Conservation (phyloP, 64 coral and sea anemone genomes). For the Cladopsammia gracilis region DNA sequence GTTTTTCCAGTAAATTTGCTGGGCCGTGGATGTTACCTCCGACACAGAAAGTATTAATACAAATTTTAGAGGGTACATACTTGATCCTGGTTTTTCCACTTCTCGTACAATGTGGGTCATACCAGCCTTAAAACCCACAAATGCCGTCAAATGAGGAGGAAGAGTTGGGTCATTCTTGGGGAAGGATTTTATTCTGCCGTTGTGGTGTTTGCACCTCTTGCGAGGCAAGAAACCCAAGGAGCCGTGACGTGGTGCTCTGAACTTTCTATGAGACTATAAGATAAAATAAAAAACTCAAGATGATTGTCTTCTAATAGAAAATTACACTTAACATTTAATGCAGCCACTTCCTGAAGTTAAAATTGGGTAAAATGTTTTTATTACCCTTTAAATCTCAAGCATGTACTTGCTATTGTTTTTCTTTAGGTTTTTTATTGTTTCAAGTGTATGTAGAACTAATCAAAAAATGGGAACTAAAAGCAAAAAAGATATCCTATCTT, state of each 20-base stretch:
- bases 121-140: slow-evolving; percentile 98
- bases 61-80: slow-evolving; percentile 51
- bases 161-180: slow-evolving; percentile 92
- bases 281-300: neutral
- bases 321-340: too few relatives aligned
- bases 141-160: slow-evolving; percentile 97
- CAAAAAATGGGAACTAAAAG: too few relatives aligned
- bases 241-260: slow-evolving; percentile 96
- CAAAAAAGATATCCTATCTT: too few relatives aligned
- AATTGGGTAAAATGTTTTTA: too few relatives aligned
- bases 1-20: too few relatives aligned
- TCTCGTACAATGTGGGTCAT: slow-evolving; percentile 99
- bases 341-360: too few relatives aligned
- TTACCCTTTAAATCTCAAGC: too few relatives aligned
- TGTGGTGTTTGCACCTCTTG: slow-evolving; percentile 91
- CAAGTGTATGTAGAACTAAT: too few relatives aligned
- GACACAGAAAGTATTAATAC: neutral
- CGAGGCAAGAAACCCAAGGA: slow-evolving; percentile 97
- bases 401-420: too few relatives aligned
- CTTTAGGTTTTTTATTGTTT: too few relatives aligned
- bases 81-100: slow-evolving; percentile 98
- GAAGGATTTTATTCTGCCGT: slow-evolving; percentile 96
- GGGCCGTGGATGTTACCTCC: too few relatives aligned
- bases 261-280: slow-evolving; percentile 97
- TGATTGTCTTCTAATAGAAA: too few relatives aligned